Evolutionary conservation across 2,113 vertebrate genomes (phyloP).

Genomic region (Gadus macrocephalus): DNA sequence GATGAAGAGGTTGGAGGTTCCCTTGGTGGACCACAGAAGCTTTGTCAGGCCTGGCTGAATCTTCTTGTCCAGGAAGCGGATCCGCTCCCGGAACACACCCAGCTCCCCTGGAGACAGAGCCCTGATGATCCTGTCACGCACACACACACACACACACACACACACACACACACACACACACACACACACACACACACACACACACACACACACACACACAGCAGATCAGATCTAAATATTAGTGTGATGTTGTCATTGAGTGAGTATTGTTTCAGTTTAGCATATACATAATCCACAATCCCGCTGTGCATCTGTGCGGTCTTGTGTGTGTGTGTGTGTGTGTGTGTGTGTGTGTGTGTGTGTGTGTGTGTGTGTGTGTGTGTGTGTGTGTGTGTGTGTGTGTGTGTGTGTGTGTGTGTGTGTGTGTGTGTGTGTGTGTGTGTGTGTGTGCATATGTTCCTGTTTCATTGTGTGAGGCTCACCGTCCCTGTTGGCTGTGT

Average conservation of each 20-base stretch:
- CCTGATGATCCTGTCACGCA: constrained; percentile 71
- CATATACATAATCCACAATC: not conserved
- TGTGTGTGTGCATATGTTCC: too few species aligned
- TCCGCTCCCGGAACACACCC: constrained; percentile 76
- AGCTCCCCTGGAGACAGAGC: constrained; percentile 74
- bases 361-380: too few species aligned
- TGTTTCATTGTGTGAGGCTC: too few species aligned
- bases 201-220: not conserved
- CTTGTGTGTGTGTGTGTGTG: not conserved
- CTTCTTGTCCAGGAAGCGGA: constrained; percentile 78
- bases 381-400: not conserved
- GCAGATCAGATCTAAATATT: not conserved
- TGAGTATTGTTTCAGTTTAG: not conserved
- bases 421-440: too few species aligned
- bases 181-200: constrained; percentile 14
- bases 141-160: constrained; percentile 12
- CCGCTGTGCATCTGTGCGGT: not conserved
- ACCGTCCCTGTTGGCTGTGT: not conserved
- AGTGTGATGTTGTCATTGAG: not conserved
- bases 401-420: not conserved
- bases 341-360: not conserved
- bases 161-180: constrained; percentile 3
- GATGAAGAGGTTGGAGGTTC: constrained; percentile 71
- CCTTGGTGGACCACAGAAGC: constrained; percentile 77
- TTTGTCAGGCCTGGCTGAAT: constrained; percentile 81